phyloP scores from a whole-genome alignment of 2,888 invertebrate genomes.

The Orchestes rusci region DNA sequence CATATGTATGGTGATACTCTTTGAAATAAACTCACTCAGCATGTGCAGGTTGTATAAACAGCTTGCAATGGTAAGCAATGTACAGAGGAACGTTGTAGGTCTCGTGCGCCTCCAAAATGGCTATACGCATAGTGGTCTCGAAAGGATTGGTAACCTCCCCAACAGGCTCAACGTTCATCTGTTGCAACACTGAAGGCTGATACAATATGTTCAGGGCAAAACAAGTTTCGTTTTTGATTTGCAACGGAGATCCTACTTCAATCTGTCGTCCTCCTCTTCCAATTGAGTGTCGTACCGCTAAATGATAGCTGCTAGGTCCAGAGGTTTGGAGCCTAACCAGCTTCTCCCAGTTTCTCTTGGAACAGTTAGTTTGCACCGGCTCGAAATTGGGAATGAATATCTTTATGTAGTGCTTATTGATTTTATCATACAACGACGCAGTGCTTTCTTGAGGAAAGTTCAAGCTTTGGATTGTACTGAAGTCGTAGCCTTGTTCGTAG shows the following conservation, averaged over 20 bases:
- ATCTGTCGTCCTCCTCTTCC: constrained; percentile 50
- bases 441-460: constrained; percentile 49
- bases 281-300: constrained; percentile 60
- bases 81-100: constrained; percentile 69
- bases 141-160: constrained; percentile 69
- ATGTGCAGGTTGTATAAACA: constrained; percentile 67
- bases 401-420: constrained; percentile 59
- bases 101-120: constrained; percentile 67
- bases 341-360: constrained; percentile 56
- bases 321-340: constrained; percentile 54
- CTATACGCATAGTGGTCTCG: constrained; percentile 64
- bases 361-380: constrained; percentile 56
- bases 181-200: constrained; percentile 62
- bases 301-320: constrained; percentile 48
- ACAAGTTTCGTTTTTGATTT: constrained; percentile 70
- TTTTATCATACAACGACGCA: constrained; percentile 51
- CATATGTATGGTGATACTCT: neutral
- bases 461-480: constrained; percentile 39
- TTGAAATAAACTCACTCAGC: constrained; percentile 66
- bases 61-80: constrained; percentile 73
- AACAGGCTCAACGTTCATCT: constrained; percentile 54
- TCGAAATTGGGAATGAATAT: constrained; percentile 59
- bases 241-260: constrained; percentile 65
- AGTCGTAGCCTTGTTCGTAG: constrained; percentile 36
- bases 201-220: constrained; percentile 69